Conservation (phyloP, 1,140 invertebrate species). For the Melitaea cinxia region DNA sequence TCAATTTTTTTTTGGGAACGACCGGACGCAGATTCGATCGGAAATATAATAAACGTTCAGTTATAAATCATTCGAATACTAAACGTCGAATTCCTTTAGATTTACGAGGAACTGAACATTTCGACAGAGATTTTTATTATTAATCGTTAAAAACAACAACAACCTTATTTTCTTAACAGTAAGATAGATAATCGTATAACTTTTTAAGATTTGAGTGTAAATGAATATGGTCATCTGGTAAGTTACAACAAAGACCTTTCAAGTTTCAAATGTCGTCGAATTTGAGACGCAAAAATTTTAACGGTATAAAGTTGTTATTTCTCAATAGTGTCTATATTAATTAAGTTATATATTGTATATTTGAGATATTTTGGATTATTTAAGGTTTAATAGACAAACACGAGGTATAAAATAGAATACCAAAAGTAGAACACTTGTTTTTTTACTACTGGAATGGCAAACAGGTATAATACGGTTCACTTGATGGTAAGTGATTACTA, state of each 20-base stretch:
- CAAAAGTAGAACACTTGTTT: no score
- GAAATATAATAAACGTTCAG: slow-evolving; percentile 8
- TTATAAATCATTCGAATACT: slow-evolving; percentile 29
- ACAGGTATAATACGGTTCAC: no score
- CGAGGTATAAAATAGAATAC: no score
- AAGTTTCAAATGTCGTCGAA: slow-evolving; percentile 13
- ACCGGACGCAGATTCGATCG: neutral
- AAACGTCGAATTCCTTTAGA: slow-evolving; percentile 15
- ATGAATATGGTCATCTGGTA: neutral
- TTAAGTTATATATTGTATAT: neutral
- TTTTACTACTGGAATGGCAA: no score
- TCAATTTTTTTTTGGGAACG: no score
- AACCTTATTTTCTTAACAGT: neutral
- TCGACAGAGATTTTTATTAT: neutral
- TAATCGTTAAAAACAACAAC: neutral
- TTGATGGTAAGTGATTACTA: no score
- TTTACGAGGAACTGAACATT: slow-evolving; percentile 1
- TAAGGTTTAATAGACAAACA: no score
- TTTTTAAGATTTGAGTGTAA: neutral
- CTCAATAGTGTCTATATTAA: no score
- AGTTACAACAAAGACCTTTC: slow-evolving; percentile 3
- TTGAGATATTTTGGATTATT: no score
- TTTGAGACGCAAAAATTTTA: neutral
- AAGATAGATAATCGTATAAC: neutral
- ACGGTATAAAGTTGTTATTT: neutral